phyloP scores from a whole-genome alignment of 2,113 vertebrate species.

The Paramormyrops kingsleyae region DNA sequence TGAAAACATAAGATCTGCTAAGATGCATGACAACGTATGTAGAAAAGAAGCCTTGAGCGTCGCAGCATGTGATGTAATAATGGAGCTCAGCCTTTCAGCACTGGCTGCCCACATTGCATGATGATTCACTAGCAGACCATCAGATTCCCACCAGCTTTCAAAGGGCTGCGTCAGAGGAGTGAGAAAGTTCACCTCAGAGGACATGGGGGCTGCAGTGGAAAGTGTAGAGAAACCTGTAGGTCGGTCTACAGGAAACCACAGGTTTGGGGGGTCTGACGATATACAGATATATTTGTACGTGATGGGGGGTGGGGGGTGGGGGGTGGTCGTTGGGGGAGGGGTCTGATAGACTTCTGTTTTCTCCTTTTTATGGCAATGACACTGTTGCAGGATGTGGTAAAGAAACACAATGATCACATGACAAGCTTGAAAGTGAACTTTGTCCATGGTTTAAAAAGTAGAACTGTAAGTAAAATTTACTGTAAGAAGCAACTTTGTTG shows the following conservation, averaged over 20 bases:
- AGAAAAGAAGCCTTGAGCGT: not conserved
- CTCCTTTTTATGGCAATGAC: not conserved
- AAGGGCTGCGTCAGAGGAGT: slow-evolving; percentile 28
- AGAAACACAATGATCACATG: slow-evolving; percentile 29
- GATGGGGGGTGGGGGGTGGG: not conserved
- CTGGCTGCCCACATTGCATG: not conserved
- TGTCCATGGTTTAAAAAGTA: not conserved
- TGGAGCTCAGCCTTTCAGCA: not conserved
- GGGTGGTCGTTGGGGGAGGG: not conserved
- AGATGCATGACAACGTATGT: not conserved
- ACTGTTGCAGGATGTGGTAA: slow-evolving; percentile 37
- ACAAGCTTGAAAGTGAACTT: slow-evolving; percentile 36
- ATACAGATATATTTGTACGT: not conserved
- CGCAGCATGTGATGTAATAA: not conserved
- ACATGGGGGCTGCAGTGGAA: slow-evolving; percentile 26
- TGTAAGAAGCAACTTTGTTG: slow-evolving; percentile 15
- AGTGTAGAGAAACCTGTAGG: not conserved
- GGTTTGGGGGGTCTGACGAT: slow-evolving; percentile 19
- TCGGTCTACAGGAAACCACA: not conserved
- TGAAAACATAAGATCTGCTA: not conserved
- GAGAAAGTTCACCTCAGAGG: not conserved
- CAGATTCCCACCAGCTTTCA: not conserved
- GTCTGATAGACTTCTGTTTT: not conserved
- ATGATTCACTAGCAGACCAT: slow-evolving; percentile 1
- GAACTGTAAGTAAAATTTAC: not conserved